Conservation (phyloP, 2,113 vertebrate genomes). For the Pangasianodon gigas region DNA sequence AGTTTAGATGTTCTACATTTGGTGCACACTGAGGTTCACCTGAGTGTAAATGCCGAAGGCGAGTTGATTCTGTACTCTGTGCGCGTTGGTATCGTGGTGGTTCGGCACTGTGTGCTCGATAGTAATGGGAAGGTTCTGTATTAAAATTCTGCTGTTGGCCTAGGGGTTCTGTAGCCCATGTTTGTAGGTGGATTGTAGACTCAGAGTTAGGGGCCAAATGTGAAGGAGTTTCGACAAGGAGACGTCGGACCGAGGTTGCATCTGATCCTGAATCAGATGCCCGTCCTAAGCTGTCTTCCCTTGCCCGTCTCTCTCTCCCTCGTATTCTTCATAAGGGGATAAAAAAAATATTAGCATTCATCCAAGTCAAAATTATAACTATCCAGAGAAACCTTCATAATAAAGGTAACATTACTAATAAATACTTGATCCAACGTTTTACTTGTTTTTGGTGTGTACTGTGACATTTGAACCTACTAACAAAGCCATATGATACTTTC, state of each 20-base stretch:
- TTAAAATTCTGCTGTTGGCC: conserved; percentile 34
- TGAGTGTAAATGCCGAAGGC: background rate
- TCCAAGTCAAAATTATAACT: conserved; percentile 25
- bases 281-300: conserved; percentile 82
- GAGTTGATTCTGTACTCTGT: conserved; percentile 27
- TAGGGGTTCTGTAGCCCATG: conserved; percentile 30
- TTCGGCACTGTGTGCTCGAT: conserved; percentile 48
- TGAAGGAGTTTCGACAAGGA: conserved; percentile 65
- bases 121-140: conserved; percentile 48
- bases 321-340: conserved; percentile 90
- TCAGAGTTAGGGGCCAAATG: conserved; percentile 36
- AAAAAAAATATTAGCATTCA: conserved; percentile 77
- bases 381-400: background rate
- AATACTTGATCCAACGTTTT: background rate
- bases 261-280: conserved; percentile 83
- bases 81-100: conserved; percentile 28
- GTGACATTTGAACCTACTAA: background rate
- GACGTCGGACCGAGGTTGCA: conserved; percentile 70
- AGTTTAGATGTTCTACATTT: conserved; percentile 51
- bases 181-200: conserved; percentile 31
- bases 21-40: conserved; percentile 40
- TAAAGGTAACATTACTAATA: background rate
- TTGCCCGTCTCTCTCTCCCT: conserved; percentile 90
- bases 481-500: background rate
- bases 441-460: background rate